Base-by-base conservation (phyloP, 2,113 vertebrate genomes). In the Acrocephalus arundinaceus region DNA sequence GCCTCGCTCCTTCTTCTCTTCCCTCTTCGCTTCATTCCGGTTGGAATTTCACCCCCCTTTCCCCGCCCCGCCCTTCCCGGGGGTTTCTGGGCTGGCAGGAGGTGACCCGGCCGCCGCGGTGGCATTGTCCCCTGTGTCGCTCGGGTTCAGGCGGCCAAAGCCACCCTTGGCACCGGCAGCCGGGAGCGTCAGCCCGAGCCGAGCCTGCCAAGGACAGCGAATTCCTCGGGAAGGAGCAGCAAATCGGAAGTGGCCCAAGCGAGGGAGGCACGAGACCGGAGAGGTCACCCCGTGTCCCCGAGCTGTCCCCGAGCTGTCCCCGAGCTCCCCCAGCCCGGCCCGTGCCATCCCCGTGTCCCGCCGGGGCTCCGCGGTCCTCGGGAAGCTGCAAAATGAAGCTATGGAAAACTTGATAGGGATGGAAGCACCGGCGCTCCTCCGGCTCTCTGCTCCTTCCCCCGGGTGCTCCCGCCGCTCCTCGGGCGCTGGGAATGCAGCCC, bases 211-310 rank as follows among this genome's bases (percentile, higher is more conserved):
- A 94, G 96, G 89, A 95, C 96, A 93, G 1, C 80, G 92, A 93
- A 96, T 97, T 97, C 94, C 96, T 97, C 0, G 57, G 94, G 30
- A 96, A 90, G 93, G 87, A 96, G 94, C 92, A 96, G 94, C 92
- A 6, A 25, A 71, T 90, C 52, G 33, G 94, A 87, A 93, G 14
- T 58, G 21, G 75, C 94, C 94, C 96, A 45, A 93, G 93, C 10
- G 84, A 91, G 73, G 89, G 70, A 96, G 94, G 91, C 94, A 96
- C 86, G 94, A 39, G 96, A 96, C 46, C 19, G 2, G 54, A 76
- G 93, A 94, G 94, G 94, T 97, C 87, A 93, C 46, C 6, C 11
- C 17, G 21, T 76, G 86, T 55, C 80, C 72, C 2, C 4, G 14
- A 48, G 59, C 68, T 90, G 75, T 77, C 74, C 74, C 35, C n/a